Base-by-base conservation (phyloP, 2,888 invertebrate genomes). In the Epinotia ramella region DNA sequence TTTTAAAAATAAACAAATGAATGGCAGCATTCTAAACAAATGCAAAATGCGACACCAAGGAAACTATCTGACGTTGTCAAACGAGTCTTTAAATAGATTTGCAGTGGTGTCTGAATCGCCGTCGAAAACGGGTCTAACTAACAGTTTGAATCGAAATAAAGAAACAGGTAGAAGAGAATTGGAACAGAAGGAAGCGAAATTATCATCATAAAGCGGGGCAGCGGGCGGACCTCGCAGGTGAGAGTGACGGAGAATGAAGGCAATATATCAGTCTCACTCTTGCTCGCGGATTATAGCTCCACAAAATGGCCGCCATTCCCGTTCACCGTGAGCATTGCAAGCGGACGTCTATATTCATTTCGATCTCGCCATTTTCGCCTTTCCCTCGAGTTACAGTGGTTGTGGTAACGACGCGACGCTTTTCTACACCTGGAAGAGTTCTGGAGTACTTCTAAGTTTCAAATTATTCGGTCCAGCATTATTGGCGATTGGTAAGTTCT, bases 291-390 rank as follows among this genome's bases (percentile, higher is more conserved):
- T 73, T 79, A 76, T 76, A 72, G 78, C 68, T 83, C 81, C 80
- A 91, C 92, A 93, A 93, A 84, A 93, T 92, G 93, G 93, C 93
- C 86, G 83, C 80, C 79, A 77, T 73, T 80, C 78, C 79, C 81
- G 77, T 60, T 73, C 73, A 65, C 66, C 60, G 72, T 53, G 66
- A 56, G 71, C 72, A 56, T 62, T 49, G 67, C 71, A 67, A 62
- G 44, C 72, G 57, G 76, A 76, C 76, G 76, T 64, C 71, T 72
- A 57, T 49, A 18, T 59, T 60, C 75, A 66, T 71, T 71, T 71
- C 46, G 66, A 71, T 53, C 70, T 66, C 71, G 62, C 53, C 70
- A 62, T 65, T 53, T 65, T 66, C 71, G 62, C 53, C 70, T 66
- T 65, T 71, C 60, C 18, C 44, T 66, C 70, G 75, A 75, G 66